A percentile compares a stretch with the other conserved stretches of the same genome.
These are phyloP conservation scores for Parapsyche elsis DNA, from an alignment of 1,140 invertebrate species.

Conservation along the genomic window DNA sequence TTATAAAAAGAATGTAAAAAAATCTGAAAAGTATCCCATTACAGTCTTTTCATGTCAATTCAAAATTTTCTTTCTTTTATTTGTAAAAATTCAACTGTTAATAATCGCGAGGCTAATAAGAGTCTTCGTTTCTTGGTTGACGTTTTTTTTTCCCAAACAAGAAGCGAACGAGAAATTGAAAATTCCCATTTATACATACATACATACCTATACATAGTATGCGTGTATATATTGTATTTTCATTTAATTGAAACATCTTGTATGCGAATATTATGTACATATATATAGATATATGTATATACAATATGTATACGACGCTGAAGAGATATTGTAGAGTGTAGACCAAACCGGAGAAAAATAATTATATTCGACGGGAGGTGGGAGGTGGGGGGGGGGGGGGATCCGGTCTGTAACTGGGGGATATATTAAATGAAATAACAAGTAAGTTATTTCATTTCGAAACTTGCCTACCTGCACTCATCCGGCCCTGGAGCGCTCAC, in stretches of 20 bases:
- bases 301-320: background rate
- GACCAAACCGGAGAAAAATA: slow-evolving; percentile 40
- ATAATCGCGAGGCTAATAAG: slow-evolving; percentile 37
- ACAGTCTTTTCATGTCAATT: slow-evolving; percentile 36
- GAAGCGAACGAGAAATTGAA: background rate
- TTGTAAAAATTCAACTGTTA: slow-evolving; percentile 38
- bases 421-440: slow-evolving; percentile 46
- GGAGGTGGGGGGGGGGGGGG: no score
- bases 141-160: background rate
- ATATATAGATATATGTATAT: background rate
- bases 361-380: slow-evolving; percentile 37
- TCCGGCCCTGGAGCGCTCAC: slow-evolving; percentile 38
- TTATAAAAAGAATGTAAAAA: slow-evolving; percentile 5
- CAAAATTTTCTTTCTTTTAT: slow-evolving; percentile 28
- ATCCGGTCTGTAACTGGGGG: slow-evolving; percentile 2
- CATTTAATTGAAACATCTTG: no score
- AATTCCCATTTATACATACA: no score
- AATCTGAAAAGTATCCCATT: slow-evolving; percentile 30
- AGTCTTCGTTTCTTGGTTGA: background rate
- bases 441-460: slow-evolving; percentile 48
- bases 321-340: slow-evolving; percentile 12
- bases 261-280: background rate
- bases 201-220: background rate
- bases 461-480: slow-evolving; percentile 47
- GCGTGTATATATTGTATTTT: no score